phyloP scores from a whole-genome alignment of 2,888 invertebrate genomes.

The Linnaemya vulpina region DNA sequence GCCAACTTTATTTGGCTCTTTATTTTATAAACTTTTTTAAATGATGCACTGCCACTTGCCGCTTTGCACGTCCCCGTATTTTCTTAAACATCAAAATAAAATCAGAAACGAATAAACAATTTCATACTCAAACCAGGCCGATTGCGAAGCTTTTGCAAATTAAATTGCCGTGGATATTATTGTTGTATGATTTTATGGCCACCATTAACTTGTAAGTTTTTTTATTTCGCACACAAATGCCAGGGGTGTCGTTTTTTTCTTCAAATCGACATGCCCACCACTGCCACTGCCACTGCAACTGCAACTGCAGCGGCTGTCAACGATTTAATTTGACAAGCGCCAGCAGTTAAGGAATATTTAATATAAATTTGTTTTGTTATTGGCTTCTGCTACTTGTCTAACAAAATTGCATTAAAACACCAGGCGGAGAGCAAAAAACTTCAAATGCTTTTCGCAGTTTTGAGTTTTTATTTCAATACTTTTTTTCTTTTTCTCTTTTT shows the following conservation, averaged over 20 bases:
- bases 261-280: conserved; percentile 35
- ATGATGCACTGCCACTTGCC: background rate
- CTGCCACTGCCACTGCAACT: conserved; percentile 9
- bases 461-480: background rate
- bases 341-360: conserved; percentile 51
- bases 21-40: background rate
- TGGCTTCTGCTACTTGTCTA: conserved; percentile 42
- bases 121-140: background rate
- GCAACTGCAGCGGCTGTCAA: conserved; percentile 41
- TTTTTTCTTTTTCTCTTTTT: too few species aligned
- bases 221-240: conserved; percentile 38
- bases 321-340: conserved; percentile 63
- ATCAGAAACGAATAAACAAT: background rate
- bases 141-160: conserved; percentile 9
- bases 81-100: background rate
- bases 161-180: conserved; percentile 8
- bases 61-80: background rate
- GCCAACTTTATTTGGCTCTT: background rate
- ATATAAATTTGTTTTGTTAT: conserved; percentile 45
- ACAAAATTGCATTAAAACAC: conserved; percentile 4
- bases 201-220: background rate
- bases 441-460: conserved; percentile 21
- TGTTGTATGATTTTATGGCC: conserved; percentile 32
- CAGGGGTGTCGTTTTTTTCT: conserved; percentile 32
- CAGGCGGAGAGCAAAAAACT: background rate